Percentiles rank a stretch among this genome's conserved stretches.
Conservation (phyloP, 2,797 vertebrate genomes). For the Falco novaeseelandiae region DNA sequence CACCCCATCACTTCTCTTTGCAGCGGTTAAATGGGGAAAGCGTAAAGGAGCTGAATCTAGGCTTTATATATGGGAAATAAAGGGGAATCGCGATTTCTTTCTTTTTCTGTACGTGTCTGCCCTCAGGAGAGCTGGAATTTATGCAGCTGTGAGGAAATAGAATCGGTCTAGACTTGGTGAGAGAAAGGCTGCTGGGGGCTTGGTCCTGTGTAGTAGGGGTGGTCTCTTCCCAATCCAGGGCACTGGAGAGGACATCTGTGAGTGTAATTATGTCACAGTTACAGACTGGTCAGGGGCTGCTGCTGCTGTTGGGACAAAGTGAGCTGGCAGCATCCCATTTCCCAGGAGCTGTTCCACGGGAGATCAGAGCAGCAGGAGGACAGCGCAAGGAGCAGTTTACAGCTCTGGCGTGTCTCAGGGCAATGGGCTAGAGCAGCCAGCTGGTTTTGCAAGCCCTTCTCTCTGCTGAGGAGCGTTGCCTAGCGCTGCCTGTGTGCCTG, state of each 20-base stretch:
- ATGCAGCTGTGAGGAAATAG: not conserved
- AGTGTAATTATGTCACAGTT: not conserved
- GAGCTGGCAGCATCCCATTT: not conserved
- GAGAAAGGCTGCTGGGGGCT: not conserved
- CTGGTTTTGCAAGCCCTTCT: not conserved
- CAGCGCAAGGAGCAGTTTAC: not conserved
- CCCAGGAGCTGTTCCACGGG: not conserved
- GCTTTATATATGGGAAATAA: not conserved
- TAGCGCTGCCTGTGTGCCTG: not conserved
- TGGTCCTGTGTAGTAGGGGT: not conserved
- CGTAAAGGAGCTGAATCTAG: not conserved
- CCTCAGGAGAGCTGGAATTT: not conserved
- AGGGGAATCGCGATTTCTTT: not conserved
- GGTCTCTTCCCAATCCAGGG: not conserved
- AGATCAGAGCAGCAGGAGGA: not conserved
- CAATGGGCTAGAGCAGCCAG: not conserved
- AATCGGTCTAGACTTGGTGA: not conserved
- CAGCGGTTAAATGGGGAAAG: not conserved
- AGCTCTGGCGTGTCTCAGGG: fast-evolving
- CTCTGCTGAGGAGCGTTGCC: not conserved
- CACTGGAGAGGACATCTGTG: too few relatives aligned
- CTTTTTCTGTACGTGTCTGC: not conserved
- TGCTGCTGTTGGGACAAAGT: not conserved
- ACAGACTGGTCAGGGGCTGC: not conserved
- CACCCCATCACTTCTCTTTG: not conserved